Evolutionary conservation across 2,888 invertebrate species (phyloP), one percentile per base, ranked within the genome.

Genomic region (Axea sp.): DNA sequence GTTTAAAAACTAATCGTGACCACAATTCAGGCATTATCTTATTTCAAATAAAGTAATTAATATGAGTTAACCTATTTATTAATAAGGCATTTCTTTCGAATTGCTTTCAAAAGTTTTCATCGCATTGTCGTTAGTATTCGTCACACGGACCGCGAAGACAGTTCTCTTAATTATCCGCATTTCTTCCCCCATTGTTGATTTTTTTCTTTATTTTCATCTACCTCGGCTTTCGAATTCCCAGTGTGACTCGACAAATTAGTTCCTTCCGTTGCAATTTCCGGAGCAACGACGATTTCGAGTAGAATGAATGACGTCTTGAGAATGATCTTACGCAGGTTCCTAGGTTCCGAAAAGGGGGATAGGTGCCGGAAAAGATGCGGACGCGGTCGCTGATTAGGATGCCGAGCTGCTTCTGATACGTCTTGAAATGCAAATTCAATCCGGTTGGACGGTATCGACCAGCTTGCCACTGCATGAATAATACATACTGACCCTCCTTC

Each of bases 361-460:
- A 12, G 33, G 24, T 30, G 17, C 57, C 43, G 49, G 47, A 68
- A 59, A 64, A 64, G 64, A 76, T 64, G 39, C 75, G 62, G 69
- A 69, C 60, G 55, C 69, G 53, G 64, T 60, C 41, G 71, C 69
- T 71, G 76, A 75, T 75, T 73, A 67, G 73, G 69, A 73, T 75
- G 73, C 75, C 72, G 47, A 49, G 74, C 55, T 73, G 73, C 73
- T 76, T 57, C 64, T 76, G 76, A 80, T 80, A 76, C 78, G 77
- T 82, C 80, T 81, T 77, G 79, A 80, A 79, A 82, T 82, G 81
- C 81, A 82, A 81, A 82, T 82, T 81, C 78, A 77, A 81, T 81
- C 80, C 78, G 77, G 78, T 78, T 67, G 76, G 77, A 72, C 77
- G 77, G 77, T 78, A 81, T 81, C 80, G 79, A 81, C 78, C 80